These are phyloP conservation scores for Corvus moneduloides DNA, from an alignment of 2,113 vertebrate species.

Conservation along the genomic window DNA sequence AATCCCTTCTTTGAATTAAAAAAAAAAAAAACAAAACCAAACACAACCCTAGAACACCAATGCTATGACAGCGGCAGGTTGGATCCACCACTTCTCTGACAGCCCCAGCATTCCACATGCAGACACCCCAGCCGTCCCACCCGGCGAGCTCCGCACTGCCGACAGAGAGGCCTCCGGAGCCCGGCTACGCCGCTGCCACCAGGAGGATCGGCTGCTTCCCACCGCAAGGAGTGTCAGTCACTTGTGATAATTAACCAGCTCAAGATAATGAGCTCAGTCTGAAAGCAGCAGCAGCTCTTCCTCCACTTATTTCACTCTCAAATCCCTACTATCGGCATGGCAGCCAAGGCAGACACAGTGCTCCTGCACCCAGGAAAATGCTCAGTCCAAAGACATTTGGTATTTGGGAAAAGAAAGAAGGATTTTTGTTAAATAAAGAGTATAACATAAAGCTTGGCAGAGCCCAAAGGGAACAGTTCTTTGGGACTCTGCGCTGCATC, in stretches of 20 bases:
- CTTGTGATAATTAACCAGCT: conserved; percentile 28
- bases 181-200: accelerated
- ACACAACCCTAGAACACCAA: background rate
- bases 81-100: accelerated
- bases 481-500: background rate
- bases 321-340: accelerated
- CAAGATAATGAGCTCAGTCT: background rate
- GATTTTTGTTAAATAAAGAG: background rate
- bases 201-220: background rate
- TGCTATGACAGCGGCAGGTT: accelerated
- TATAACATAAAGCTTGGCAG: accelerated
- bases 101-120: background rate
- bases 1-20: background rate
- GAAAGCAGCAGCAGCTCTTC: background rate
- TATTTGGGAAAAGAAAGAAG: background rate
- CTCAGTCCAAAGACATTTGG: background rate
- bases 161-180: background rate
- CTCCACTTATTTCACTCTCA: accelerated
- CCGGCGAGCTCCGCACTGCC: accelerated
- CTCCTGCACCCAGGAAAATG: background rate
- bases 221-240: background rate
- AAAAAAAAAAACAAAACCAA: background rate
- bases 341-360: accelerated
- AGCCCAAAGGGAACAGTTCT: background rate
- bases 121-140: background rate